phyloP scores from a whole-genome alignment of 1,140 invertebrate species.

The Coelopa frigida region DNA sequence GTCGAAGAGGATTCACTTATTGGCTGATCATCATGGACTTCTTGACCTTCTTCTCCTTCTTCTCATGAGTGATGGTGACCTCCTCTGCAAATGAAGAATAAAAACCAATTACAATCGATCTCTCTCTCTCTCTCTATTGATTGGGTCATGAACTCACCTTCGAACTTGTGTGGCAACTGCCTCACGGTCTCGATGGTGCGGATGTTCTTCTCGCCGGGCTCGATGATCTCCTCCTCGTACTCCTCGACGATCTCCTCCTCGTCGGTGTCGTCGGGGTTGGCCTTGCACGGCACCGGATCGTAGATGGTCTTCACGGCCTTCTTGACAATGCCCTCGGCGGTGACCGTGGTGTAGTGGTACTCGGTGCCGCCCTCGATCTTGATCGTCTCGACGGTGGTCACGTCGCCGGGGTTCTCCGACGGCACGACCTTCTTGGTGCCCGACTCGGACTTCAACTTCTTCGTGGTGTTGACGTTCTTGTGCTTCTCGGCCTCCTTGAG shows the following conservation, averaged over 20 bases:
- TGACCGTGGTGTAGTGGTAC: slow-evolving; percentile 41
- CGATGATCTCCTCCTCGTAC: slow-evolving; percentile 42
- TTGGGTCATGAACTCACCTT: slow-evolving; percentile 22
- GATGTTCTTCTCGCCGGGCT: slow-evolving; percentile 39
- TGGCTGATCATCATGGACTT: slow-evolving; percentile 43
- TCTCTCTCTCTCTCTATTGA: not conserved
- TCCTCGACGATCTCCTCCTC: slow-evolving; percentile 43
- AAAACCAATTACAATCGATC: not conserved
- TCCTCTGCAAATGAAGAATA: slow-evolving; percentile 23
- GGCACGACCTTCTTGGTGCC: slow-evolving; percentile 43
- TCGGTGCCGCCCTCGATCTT: slow-evolving; percentile 42
- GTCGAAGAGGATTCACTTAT: too few relatives aligned
- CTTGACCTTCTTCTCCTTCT: slow-evolving; percentile 44
- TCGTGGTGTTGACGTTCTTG: slow-evolving; percentile 39
- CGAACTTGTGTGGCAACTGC: slow-evolving; percentile 35
- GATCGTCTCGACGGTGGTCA: slow-evolving; percentile 42
- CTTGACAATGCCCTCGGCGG: slow-evolving; percentile 41
- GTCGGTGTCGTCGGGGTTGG: slow-evolving; percentile 32
- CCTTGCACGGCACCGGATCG: slow-evolving; percentile 33
- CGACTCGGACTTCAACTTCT: slow-evolving; percentile 39
- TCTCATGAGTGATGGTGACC: slow-evolving; percentile 41
- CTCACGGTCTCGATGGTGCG: slow-evolving; percentile 40
- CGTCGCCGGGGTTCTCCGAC: slow-evolving; percentile 40
- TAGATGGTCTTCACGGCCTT: slow-evolving; percentile 40
- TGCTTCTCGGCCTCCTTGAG: slow-evolving; percentile 43